A percentile compares a stretch with the other conserved stretches of the same genome.
These are phyloP conservation scores for Synodontis membranacea DNA, from an alignment of 2,113 vertebrate species.

Conservation along the genomic window DNA sequence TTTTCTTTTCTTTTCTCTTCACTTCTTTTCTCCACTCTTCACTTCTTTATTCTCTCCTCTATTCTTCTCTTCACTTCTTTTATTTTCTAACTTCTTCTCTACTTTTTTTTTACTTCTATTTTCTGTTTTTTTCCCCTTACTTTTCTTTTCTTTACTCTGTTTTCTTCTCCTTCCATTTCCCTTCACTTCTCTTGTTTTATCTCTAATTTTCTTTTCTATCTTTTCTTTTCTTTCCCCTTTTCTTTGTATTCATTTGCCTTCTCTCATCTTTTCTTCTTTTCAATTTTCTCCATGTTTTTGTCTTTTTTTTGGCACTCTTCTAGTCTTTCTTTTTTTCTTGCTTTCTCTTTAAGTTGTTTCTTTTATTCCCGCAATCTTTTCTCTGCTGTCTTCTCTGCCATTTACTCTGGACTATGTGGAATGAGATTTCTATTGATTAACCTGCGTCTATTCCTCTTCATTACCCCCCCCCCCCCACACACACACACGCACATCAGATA, in stretches of 20 bases:
- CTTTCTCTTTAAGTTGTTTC: no score
- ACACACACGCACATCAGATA: neutral
- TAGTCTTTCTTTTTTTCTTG: neutral
- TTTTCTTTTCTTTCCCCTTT: neutral
- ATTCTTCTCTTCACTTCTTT: neutral
- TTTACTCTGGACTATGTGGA: neutral
- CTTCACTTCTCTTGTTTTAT: neutral
- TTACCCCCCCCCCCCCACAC: neutral
- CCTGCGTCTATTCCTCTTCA: constrained; percentile 1
- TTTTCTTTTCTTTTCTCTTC: neutral
- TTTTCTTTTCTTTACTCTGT: neutral
- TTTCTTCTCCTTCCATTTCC: neutral
- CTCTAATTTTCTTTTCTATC: neutral
- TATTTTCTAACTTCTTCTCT: neutral
- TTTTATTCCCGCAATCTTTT: neutral
- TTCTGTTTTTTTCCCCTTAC: neutral
- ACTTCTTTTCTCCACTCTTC: neutral
- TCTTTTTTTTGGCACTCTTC: neutral
- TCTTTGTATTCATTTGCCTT: neutral
- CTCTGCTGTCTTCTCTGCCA: neutral
- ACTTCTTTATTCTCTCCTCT: neutral
- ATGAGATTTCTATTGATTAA: constrained; percentile 26
- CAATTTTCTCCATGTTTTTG: neutral
- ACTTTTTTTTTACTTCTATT: neutral
- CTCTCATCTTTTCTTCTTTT: neutral